Percentiles rank a stretch among this genome's conserved stretches.
Conservation (phyloP, 1,140 invertebrate genomes). For the Dreissena rostriformis region DNA sequence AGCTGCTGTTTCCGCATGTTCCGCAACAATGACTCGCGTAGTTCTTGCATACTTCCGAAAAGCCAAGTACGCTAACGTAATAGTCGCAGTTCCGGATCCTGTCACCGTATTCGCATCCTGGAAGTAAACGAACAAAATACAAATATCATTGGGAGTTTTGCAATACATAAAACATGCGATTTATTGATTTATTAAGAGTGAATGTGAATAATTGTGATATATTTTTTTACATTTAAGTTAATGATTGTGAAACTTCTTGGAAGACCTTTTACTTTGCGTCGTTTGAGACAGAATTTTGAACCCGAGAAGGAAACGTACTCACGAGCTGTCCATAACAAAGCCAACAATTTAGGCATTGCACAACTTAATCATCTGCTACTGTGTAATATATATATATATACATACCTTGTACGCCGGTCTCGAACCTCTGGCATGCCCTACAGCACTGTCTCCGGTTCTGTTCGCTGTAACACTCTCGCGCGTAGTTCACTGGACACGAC, state of each 20-base stretch:
- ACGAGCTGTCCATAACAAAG: no score
- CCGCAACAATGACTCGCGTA: constrained; percentile 46
- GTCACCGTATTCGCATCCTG: constrained; percentile 48
- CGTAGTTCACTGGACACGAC: constrained; percentile 16
- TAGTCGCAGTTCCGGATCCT: constrained; percentile 34
- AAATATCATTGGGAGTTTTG: neutral
- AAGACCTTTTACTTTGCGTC: no score
- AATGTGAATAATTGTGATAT: neutral
- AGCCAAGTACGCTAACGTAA: constrained; percentile 19
- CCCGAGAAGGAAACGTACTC: neutral
- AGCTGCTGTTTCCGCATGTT: neutral
- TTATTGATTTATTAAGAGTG: neutral
- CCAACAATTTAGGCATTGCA: no score
- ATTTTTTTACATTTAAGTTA: neutral
- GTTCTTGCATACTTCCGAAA: constrained; percentile 7
- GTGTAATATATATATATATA: no score
- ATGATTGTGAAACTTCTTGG: neutral
- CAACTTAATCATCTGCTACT: no score
- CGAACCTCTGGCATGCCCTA: constrained; percentile 36
- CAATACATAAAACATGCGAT: neutral
- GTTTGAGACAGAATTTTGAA: neutral
- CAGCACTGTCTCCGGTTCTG: constrained; percentile 22
- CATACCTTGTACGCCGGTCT: constrained; percentile 29
- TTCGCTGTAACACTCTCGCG: constrained; percentile 43
- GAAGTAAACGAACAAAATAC: constrained; percentile 5